Conservation (phyloP, 2,113 vertebrate genomes). For the Cheirogaleus medius region DNA sequence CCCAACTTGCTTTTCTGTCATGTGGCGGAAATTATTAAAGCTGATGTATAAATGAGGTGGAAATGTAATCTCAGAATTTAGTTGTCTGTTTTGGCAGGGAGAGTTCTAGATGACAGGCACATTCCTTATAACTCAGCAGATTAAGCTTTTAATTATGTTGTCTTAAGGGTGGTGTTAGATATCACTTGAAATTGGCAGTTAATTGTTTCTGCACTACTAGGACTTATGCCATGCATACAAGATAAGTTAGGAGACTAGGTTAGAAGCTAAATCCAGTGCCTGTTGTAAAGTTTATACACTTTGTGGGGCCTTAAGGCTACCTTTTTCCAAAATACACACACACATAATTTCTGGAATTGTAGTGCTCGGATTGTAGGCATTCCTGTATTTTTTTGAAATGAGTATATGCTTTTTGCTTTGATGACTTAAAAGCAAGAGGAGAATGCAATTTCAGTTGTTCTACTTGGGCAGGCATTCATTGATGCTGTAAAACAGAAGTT, state of each 20-base stretch:
- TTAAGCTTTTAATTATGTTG: constrained; percentile 17
- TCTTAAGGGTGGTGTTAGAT: background rate
- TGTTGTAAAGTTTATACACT: background rate
- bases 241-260: background rate
- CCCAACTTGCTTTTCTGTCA: background rate
- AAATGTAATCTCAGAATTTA: background rate
- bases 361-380: background rate
- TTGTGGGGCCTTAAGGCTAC: background rate
- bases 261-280: constrained; percentile 11
- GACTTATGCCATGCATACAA: background rate
- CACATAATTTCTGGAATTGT: background rate
- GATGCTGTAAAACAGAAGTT: constrained; percentile 1
- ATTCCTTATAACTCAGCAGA: background rate
- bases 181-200: constrained; percentile 16
- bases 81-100: background rate
- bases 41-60: background rate
- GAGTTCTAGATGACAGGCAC: background rate
- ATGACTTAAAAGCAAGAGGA: background rate
- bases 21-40: background rate
- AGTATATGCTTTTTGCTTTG: background rate
- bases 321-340: background rate
- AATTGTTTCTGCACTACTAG: background rate
- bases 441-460: background rate
- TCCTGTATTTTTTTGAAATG: background rate
- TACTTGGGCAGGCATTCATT: background rate